Conservation (phyloP, 2,113 vertebrate species). For the Regulus satrapa region DNA sequence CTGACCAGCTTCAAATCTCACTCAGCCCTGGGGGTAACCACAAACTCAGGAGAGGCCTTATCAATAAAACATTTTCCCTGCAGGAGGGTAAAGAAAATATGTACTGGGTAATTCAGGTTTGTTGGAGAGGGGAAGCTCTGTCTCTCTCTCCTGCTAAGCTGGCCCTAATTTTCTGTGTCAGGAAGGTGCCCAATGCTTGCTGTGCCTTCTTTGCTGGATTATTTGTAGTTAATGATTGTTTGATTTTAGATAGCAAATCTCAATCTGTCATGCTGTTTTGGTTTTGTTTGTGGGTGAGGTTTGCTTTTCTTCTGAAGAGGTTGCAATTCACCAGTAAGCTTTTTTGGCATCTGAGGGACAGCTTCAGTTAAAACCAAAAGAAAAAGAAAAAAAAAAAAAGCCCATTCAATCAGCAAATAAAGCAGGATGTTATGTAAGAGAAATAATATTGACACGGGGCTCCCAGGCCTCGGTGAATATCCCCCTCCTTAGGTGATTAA, state of each 20-base stretch:
- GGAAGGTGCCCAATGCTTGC: background rate
- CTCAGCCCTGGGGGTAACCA: background rate
- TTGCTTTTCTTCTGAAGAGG: constrained; percentile 21
- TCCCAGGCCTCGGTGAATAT: background rate
- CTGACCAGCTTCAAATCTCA: background rate
- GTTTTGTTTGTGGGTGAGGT: background rate
- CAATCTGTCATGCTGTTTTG: constrained; percentile 20
- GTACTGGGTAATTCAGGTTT: background rate
- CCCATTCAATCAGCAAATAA: constrained; percentile 22
- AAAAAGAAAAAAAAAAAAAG: background rate
- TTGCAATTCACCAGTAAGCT: constrained; percentile 44
- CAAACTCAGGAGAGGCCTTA: background rate
- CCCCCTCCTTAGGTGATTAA: constrained; percentile 66
- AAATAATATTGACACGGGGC: constrained; percentile 34
- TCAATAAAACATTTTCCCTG: constrained; percentile 33
- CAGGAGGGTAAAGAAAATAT: background rate
- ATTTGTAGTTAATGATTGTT: constrained; percentile 43
- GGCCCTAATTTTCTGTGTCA: background rate
- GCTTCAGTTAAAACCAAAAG: background rate
- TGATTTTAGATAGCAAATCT: constrained; percentile 63
- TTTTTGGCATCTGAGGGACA: constrained; percentile 6
- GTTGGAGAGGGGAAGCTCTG: background rate
- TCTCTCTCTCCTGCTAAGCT: background rate
- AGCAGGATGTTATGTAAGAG: constrained; percentile 59
- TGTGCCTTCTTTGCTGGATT: background rate